phyloP scores from a whole-genome alignment of 1,140 invertebrate species.

The Aporrectodea caliginosa region DNA sequence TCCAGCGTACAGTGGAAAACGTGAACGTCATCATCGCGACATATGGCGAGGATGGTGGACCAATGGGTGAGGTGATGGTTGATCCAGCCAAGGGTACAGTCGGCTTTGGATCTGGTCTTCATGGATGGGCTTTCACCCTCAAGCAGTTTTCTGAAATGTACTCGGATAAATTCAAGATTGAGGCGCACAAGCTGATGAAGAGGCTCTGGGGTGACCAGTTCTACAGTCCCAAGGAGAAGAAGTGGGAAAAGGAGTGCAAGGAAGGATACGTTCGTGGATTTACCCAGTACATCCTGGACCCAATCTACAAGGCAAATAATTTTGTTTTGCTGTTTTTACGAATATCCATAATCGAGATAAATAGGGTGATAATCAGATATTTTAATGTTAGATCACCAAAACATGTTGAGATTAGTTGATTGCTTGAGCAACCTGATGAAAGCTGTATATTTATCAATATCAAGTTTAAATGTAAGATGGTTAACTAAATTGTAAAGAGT shows the following conservation, averaged over 20 bases:
- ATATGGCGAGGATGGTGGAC: slow-evolving; percentile 93
- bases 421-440: too few relatives aligned
- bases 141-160: slow-evolving; percentile 99
- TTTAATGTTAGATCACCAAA: background rate
- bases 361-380: background rate
- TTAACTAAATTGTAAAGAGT: too few relatives aligned
- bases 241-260: slow-evolving; percentile 90
- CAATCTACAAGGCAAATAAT: slow-evolving; percentile 84
- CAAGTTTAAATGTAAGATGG: too few relatives aligned
- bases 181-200: slow-evolving; percentile 94
- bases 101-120: slow-evolving; percentile 96
- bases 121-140: slow-evolving; percentile 99
- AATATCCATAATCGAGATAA: too few relatives aligned
- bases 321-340: slow-evolving; percentile 6
- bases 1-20: slow-evolving; percentile 99
- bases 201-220: slow-evolving; percentile 91
- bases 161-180: slow-evolving; percentile 96
- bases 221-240: slow-evolving; percentile 82
- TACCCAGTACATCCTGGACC: slow-evolving; percentile 96
- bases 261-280: slow-evolving; percentile 89
- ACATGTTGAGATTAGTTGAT: too few relatives aligned
- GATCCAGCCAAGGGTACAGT: slow-evolving; percentile 97
- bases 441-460: too few relatives aligned
- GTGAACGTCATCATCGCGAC: slow-evolving; percentile 99
- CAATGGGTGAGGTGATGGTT: slow-evolving; percentile 81